Conservation (phyloP, 2,888 invertebrate genomes). For the Lissocephala sabroskyi region DNA sequence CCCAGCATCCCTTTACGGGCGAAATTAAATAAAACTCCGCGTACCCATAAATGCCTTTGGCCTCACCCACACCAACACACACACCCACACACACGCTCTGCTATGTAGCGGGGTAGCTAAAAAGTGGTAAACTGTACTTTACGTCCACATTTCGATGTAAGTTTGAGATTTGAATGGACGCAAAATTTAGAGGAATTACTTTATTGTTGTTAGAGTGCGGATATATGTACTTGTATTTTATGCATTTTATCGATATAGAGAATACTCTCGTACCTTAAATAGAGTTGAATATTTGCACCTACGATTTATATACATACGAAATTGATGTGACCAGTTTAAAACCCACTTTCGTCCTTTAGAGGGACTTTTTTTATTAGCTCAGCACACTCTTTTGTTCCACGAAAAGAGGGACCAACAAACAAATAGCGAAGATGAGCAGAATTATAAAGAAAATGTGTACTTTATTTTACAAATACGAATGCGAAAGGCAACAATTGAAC, state of each 20-base stretch:
- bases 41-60: constrained; percentile 28
- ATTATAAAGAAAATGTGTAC: constrained; percentile 34
- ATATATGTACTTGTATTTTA: constrained; percentile 20
- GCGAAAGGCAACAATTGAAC: constrained; percentile 30
- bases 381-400: constrained; percentile 57
- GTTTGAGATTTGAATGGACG: no score
- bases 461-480: constrained; percentile 49
- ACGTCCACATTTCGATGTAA: no score
- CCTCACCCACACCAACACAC: constrained; percentile 10
- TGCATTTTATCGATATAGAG: constrained; percentile 34
- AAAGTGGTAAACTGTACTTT: constrained; percentile 35
- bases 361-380: no score
- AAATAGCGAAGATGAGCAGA: constrained; percentile 18
- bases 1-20: constrained; percentile 1
- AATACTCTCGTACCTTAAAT: neutral
- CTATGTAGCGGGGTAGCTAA: neutral
- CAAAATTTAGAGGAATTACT: constrained; percentile 39
- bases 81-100: neutral
- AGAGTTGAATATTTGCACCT: neutral
- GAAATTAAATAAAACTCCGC: constrained; percentile 20
- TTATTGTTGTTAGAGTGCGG: constrained; percentile 37
- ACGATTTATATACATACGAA: neutral
- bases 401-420: constrained; percentile 55
- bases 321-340: constrained; percentile 49
- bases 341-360: no score